Conservation (phyloP, 2,113 vertebrate genomes). For the Ploceus nigricollis region DNA sequence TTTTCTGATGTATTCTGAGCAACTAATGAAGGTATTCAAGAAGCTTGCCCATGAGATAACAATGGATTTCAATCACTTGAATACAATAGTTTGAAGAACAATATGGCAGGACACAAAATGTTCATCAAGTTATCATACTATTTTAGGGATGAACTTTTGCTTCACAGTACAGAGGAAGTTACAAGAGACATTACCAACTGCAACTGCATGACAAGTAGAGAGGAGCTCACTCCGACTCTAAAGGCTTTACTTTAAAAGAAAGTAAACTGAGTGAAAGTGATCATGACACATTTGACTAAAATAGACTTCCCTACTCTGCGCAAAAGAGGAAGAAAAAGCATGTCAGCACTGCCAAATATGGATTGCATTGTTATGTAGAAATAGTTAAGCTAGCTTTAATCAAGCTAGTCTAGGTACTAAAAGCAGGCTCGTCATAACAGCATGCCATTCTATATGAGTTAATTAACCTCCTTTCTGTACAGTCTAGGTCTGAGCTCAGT, state of each 20-base stretch:
- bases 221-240: background rate
- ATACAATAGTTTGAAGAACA: background rate
- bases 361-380: background rate
- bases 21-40: background rate
- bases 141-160: background rate
- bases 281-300: constrained; percentile 7
- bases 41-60: background rate
- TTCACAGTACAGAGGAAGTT: background rate
- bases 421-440: constrained; percentile 12
- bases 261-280: constrained; percentile 17
- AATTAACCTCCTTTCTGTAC: constrained; percentile 31
- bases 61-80: background rate
- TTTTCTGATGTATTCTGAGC: background rate
- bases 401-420: constrained; percentile 7
- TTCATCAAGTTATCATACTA: background rate
- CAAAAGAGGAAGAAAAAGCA: constrained; percentile 10
- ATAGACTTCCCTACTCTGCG: background rate
- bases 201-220: background rate
- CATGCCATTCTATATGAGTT: constrained; percentile 15
- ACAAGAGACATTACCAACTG: background rate
- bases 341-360: background rate
- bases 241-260: too few relatives aligned
- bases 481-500: constrained; percentile 11
- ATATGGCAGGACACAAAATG: background rate
- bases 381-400: constrained; percentile 16